phyloP scores from a whole-genome alignment of 2,888 invertebrate species.

The Clusia tigrina region DNA sequence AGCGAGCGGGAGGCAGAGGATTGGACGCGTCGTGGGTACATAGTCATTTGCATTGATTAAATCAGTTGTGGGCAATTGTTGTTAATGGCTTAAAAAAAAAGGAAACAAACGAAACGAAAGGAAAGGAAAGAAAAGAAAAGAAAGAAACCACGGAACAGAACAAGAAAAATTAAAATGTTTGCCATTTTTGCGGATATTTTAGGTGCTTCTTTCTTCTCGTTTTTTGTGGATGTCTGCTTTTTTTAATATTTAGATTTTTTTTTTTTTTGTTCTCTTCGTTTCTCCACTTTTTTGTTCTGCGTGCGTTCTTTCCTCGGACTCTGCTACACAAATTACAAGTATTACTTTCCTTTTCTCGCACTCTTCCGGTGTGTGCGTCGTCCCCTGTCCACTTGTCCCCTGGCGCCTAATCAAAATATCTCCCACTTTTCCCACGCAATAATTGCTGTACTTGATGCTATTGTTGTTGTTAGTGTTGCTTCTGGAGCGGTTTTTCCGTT shows the following conservation, averaged over 20 bases:
- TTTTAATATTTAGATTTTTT: background rate
- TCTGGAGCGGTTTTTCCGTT: too few species aligned
- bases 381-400: too few species aligned
- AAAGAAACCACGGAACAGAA: background rate
- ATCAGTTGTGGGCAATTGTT: conserved; percentile 22
- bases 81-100: conserved; percentile 13
- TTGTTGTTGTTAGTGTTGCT: background rate
- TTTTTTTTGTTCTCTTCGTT: background rate
- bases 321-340: background rate
- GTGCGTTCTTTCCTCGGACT: background rate
- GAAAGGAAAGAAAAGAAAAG: background rate
- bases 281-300: background rate
- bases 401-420: too few species aligned
- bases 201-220: background rate
- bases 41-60: conserved; percentile 25
- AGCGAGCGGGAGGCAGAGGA: too few species aligned
- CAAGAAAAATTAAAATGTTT: background rate
- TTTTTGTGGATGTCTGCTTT: background rate
- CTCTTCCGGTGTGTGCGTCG: too few species aligned
- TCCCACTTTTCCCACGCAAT: too few species aligned
- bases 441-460: too few species aligned
- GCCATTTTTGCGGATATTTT: conserved; percentile 2
- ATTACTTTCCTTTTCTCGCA: background rate
- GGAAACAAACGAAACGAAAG: background rate
- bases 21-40: too few species aligned